phyloP scores from a whole-genome alignment of 2,113 vertebrate species.

The Cryptoleucopteryx plumbea region DNA sequence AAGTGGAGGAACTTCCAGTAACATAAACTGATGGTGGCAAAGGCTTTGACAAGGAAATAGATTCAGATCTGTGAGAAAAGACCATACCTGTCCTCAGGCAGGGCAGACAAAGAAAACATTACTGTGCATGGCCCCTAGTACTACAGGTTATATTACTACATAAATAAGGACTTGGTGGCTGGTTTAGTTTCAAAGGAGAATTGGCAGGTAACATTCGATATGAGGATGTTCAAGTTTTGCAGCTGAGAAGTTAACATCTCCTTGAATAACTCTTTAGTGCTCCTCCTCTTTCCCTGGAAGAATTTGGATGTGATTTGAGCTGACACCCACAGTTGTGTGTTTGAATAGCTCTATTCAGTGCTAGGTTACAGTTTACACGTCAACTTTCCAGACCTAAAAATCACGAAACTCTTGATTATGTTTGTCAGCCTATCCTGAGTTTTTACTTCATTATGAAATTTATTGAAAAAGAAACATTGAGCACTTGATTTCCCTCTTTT shows the following conservation, averaged over 20 bases:
- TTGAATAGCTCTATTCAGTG: conserved; percentile 30
- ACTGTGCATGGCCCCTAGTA: background rate
- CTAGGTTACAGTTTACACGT: conserved; percentile 28
- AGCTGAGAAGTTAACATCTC: background rate
- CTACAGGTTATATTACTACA: background rate
- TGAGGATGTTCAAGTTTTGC: background rate
- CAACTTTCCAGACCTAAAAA: conserved; percentile 7
- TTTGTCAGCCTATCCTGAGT: conserved; percentile 45
- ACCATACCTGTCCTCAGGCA: background rate
- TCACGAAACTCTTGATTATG: conserved; percentile 8
- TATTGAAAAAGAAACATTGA: conserved; percentile 16
- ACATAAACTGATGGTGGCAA: background rate
- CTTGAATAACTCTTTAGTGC: background rate
- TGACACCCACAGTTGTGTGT: conserved; percentile 27
- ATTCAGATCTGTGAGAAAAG: background rate
- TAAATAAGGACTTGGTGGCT: background rate
- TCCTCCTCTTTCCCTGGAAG: background rate
- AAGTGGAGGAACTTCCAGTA: background rate
- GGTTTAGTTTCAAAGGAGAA: background rate
- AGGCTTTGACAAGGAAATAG: background rate
- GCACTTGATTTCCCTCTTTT: background rate
- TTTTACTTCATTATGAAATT: conserved; percentile 32
- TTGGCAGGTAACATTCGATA: background rate
- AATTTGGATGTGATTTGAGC: conserved; percentile 11
- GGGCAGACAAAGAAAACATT: background rate